These are phyloP conservation scores for Pogonomyrmex californicus DNA, from an alignment of 1,140 invertebrate species.

Conservation along the genomic window DNA sequence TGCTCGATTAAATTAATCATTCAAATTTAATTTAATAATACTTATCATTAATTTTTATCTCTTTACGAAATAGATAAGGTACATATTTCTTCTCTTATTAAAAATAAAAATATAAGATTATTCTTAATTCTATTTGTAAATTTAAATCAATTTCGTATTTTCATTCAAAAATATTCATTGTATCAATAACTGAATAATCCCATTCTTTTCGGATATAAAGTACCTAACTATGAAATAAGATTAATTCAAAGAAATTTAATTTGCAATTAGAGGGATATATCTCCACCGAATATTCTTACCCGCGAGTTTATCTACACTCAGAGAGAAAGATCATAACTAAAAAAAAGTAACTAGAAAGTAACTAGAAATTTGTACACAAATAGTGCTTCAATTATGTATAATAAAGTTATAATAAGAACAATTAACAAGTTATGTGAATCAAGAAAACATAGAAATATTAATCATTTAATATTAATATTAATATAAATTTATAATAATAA, in stretches of 20 bases:
- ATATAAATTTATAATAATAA: no score
- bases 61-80: background rate
- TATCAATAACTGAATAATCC: background rate
- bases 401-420: no score
- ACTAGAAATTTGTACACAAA: no score
- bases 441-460: no score
- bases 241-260: conserved; percentile 6
- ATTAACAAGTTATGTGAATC: no score
- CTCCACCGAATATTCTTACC: background rate
- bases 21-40: conserved; percentile 2
- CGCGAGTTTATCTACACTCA: background rate
- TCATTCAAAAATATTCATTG: background rate
- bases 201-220: background rate
- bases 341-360: no score
- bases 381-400: no score
- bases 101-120: background rate
- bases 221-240: background rate
- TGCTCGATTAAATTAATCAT: background rate
- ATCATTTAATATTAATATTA: no score
- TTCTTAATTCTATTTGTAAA: background rate
- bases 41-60: background rate
- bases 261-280: background rate
- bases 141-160: background rate
- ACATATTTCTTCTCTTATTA: background rate
- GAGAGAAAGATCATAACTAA: no score